These are phyloP conservation scores for Octonoba sinensis DNA, from an alignment of 2,888 invertebrate species.

Conservation along the genomic window DNA sequence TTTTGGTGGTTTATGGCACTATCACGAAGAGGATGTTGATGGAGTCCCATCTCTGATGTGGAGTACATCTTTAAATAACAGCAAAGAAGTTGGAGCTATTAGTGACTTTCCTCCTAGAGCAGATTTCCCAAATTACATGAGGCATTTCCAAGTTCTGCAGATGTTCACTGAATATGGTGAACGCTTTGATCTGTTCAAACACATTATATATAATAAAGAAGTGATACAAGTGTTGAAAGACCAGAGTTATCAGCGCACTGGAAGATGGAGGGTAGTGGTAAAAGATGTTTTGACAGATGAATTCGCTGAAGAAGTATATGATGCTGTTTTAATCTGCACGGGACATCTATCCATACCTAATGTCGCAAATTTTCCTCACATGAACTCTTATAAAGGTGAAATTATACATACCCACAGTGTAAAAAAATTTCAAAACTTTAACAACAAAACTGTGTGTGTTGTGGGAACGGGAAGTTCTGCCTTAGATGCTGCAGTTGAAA, in stretches of 20 bases:
- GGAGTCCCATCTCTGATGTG: constrained; percentile 69
- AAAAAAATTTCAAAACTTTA: constrained; percentile 64
- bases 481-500: constrained; percentile 71
- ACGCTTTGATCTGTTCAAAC: constrained; percentile 65
- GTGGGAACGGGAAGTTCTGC: constrained; percentile 74
- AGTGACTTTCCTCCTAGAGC: constrained; percentile 72
- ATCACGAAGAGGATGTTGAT: constrained; percentile 65
- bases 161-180: constrained; percentile 63
- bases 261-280: constrained; percentile 65
- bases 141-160: constrained; percentile 1
- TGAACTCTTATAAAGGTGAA: constrained; percentile 69
- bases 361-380: constrained; percentile 70
- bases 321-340: constrained; percentile 73
- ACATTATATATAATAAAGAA: constrained; percentile 68
- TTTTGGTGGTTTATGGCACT: constrained; percentile 70
- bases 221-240: constrained; percentile 63
- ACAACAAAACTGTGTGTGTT: constrained; percentile 71
- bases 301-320: constrained; percentile 65
- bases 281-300: constrained; percentile 36
- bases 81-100: constrained; percentile 71
- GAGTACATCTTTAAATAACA: constrained; percentile 71
- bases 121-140: constrained; percentile 73
- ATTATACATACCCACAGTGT: constrained; percentile 67
- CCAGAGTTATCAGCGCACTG: constrained; percentile 37
- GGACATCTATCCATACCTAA: constrained; percentile 73